These are phyloP conservation scores for Apantesis nais DNA, from an alignment of 2,888 invertebrate species.

Conservation along the genomic window DNA sequence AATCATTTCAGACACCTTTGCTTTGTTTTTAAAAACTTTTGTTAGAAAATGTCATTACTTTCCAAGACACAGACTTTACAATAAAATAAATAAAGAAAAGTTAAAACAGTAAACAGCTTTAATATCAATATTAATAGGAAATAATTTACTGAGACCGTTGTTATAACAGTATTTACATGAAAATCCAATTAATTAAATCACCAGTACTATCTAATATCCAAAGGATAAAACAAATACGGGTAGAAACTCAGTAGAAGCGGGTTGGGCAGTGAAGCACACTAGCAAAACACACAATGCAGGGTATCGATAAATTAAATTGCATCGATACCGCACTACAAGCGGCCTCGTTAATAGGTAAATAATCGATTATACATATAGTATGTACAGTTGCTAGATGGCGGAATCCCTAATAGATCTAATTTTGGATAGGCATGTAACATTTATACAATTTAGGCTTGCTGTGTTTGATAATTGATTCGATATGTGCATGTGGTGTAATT, in stretches of 20 bases:
- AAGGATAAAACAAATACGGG: slow-evolving; percentile 61
- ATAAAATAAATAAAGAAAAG: no score
- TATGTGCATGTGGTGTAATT: slow-evolving; percentile 38
- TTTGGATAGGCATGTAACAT: slow-evolving; percentile 56
- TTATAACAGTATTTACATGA: slow-evolving; percentile 30
- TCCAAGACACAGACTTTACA: no score
- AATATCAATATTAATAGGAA: background rate
- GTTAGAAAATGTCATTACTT: no score
- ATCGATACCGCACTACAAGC: slow-evolving; percentile 56
- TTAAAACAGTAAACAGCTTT: background rate
- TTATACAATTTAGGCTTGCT: slow-evolving; percentile 32
- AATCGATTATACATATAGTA: slow-evolving; percentile 61
- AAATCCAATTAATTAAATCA: slow-evolving; percentile 59
- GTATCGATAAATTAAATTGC: slow-evolving; percentile 77
- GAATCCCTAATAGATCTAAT: slow-evolving; percentile 64
- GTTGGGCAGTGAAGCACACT: slow-evolving; percentile 26
- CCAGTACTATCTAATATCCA: slow-evolving; percentile 59
- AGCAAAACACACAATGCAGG: slow-evolving; percentile 50
- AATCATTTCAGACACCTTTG: no score
- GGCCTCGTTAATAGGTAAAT: slow-evolving; percentile 69
- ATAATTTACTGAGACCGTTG: background rate
- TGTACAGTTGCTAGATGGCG: slow-evolving; percentile 42
- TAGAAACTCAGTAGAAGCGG: slow-evolving; percentile 44
- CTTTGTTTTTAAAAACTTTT: no score
- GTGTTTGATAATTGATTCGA: slow-evolving; percentile 47